phyloP scores from a whole-genome alignment of 2,113 vertebrate species.

The Oreotrochilus melanogaster region DNA sequence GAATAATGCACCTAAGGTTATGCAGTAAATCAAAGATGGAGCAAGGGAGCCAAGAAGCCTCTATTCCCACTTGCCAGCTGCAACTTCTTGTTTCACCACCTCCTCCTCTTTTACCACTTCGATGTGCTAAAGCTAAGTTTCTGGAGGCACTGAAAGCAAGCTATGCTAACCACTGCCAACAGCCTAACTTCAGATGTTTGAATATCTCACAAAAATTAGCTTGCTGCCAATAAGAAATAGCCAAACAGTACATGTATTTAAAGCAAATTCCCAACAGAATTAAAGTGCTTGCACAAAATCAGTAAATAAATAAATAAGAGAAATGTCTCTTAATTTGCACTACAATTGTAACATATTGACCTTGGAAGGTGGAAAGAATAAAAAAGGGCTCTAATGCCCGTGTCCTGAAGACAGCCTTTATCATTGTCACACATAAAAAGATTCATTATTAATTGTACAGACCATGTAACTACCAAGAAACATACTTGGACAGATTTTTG shows the following conservation, averaged over 20 bases:
- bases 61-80: background rate
- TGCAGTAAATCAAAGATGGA: background rate
- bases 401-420: background rate
- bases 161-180: background rate
- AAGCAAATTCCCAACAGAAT: background rate
- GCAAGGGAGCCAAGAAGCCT: background rate
- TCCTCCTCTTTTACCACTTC: conserved; percentile 9
- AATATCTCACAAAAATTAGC: background rate
- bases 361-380: background rate
- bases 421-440: background rate
- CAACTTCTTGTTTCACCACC: background rate
- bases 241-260: background rate
- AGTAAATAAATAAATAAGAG: background rate
- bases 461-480: background rate
- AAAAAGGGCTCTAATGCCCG: background rate
- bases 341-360: background rate
- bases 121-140: background rate
- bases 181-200: background rate
- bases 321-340: background rate
- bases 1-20: background rate
- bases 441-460: background rate
- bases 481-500: conserved; percentile 7
- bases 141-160: background rate
- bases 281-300: background rate
- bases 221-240: background rate